Conservation (phyloP, 2,888 invertebrate genomes). For the Epirrhoe tristata region DNA sequence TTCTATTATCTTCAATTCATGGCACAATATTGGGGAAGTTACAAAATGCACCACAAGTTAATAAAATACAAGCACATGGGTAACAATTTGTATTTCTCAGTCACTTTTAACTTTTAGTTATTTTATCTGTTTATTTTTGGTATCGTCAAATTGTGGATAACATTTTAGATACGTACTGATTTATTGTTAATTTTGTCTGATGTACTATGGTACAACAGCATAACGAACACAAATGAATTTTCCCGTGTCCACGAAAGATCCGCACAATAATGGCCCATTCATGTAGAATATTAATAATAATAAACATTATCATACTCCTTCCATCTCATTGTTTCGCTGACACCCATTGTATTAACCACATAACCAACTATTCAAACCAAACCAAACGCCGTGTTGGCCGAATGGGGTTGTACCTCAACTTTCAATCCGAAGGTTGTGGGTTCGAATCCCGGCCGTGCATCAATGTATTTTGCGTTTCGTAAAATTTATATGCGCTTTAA, state of each 20-base stretch:
- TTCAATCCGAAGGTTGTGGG: too few relatives aligned
- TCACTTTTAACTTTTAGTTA: not conserved
- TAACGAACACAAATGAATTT: not conserved
- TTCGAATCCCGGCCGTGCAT: too few relatives aligned
- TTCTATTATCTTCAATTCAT: slow-evolving; percentile 27
- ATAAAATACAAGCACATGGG: slow-evolving; percentile 13
- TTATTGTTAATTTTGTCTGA: too few relatives aligned
- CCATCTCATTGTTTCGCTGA: slow-evolving; percentile 15
- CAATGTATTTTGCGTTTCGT: too few relatives aligned
- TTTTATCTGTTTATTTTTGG: not conserved
- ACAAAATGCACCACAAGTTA: slow-evolving; percentile 4
- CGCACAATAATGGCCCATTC: slow-evolving; percentile 13
- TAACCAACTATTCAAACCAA: slow-evolving; percentile 11
- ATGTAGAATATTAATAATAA: slow-evolving; percentile 16
- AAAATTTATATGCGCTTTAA: too few relatives aligned
- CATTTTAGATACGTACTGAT: too few relatives aligned
- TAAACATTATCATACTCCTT: slow-evolving; percentile 14
- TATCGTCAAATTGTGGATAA: not conserved
- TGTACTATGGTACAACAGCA: not conserved
- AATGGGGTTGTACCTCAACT: too few relatives aligned
- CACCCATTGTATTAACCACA: slow-evolving; percentile 14
- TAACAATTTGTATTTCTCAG: not conserved
- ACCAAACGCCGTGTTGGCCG: too few relatives aligned
- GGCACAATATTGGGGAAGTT: slow-evolving; percentile 13
- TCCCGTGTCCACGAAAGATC: not conserved